Conservation (phyloP, 2,797 vertebrate species). For the Pangasius larnaudii region DNA sequence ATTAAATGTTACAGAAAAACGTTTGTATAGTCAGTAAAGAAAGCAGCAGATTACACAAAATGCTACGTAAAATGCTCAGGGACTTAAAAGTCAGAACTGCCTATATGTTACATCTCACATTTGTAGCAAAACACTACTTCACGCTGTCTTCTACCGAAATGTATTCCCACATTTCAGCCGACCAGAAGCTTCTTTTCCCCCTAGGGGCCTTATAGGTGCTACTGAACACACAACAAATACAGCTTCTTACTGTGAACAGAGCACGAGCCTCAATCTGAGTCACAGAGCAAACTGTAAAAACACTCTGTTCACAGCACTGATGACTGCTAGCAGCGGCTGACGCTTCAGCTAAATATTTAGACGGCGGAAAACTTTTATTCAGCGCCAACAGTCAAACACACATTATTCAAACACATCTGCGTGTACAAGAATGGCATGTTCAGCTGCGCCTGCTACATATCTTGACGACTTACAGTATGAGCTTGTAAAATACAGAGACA, state of each 20-base stretch:
- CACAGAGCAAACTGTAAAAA: neutral
- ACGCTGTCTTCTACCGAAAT: no score
- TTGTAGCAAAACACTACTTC: neutral
- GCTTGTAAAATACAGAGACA: neutral
- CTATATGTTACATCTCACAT: neutral
- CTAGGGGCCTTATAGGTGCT: neutral
- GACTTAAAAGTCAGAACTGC: no score
- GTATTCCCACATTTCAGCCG: neutral
- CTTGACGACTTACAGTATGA: neutral
- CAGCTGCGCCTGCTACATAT: neutral
- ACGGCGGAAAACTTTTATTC: constrained; percentile 12
- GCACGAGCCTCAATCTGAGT: neutral
- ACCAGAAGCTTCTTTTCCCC: neutral
- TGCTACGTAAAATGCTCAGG: no score
- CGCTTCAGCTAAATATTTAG: constrained; percentile 38
- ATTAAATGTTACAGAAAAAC: no score
- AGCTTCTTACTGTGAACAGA: neutral
- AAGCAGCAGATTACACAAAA: no score
- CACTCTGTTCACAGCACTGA: neutral
- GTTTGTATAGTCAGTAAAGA: no score
- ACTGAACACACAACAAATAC: neutral
- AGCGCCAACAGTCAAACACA: constrained; percentile 9
- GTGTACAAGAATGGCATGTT: neutral
- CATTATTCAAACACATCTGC: neutral
- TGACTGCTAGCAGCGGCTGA: neutral